These are phyloP conservation scores for Novumbra hubbsi DNA, from an alignment of 2,797 vertebrate genomes.

Conservation along the genomic window DNA sequence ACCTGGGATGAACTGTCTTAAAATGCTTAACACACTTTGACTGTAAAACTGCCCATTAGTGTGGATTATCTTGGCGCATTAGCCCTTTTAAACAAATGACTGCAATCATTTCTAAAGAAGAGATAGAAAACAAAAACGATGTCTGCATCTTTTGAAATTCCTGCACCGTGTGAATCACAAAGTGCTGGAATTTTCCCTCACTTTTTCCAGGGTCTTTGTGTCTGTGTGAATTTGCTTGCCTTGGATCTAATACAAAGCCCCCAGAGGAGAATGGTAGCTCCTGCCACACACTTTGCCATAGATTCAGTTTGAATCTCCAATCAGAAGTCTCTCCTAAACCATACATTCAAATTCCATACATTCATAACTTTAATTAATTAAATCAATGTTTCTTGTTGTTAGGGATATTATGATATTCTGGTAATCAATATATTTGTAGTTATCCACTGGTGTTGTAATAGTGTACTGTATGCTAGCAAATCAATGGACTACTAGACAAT, in stretches of 20 bases:
- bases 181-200: slow-evolving; percentile 49
- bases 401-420: not conserved
- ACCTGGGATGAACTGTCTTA: slow-evolving; percentile 24
- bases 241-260: slow-evolving; percentile 70
- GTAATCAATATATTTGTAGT: not conserved
- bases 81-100: not conserved
- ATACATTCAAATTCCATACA: slow-evolving; percentile 41
- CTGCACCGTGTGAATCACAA: slow-evolving; percentile 38
- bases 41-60: not conserved
- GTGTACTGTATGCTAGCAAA: not conserved
- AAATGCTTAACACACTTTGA: not conserved
- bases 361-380: slow-evolving; percentile 39
- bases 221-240: slow-evolving; percentile 64
- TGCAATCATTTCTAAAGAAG: not conserved
- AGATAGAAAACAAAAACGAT: not conserved
- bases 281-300: slow-evolving; percentile 18
- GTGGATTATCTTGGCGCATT: not conserved
- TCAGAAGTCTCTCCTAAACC: slow-evolving; percentile 18
- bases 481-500: not conserved
- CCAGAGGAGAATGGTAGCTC: slow-evolving; percentile 58
- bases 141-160: slow-evolving; percentile 31
- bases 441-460: not conserved
- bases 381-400: not conserved
- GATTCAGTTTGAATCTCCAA: not conserved
- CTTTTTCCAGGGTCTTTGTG: slow-evolving; percentile 65